These are phyloP conservation scores for Cheilinus undulatus DNA, from an alignment of 2,113 vertebrate genomes.

Conservation along the genomic window DNA sequence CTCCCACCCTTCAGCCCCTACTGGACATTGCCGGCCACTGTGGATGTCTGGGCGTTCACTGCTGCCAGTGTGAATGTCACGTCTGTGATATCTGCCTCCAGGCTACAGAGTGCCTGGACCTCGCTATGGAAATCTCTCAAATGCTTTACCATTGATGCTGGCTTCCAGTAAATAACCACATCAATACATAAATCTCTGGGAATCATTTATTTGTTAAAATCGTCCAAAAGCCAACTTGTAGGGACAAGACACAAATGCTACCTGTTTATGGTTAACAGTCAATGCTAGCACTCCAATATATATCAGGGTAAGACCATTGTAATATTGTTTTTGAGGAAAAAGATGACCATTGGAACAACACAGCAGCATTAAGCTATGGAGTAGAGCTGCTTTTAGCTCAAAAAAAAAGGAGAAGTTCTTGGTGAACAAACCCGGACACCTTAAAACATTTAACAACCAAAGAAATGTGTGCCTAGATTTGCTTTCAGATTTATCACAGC, in stretches of 20 bases:
- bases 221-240: slow-evolving; percentile 42
- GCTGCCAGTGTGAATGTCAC: slow-evolving; percentile 65
- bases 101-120: slow-evolving; percentile 81
- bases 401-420: slow-evolving; percentile 6
- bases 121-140: slow-evolving; percentile 84
- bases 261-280: slow-evolving; percentile 61
- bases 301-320: slow-evolving; percentile 17
- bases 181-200: slow-evolving; percentile 1
- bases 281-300: slow-evolving; percentile 41
- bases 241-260: slow-evolving; percentile 46
- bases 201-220: slow-evolving; percentile 73
- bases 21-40: slow-evolving; percentile 56
- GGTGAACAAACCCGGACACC: not conserved
- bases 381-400: slow-evolving; percentile 27
- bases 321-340: slow-evolving; percentile 30
- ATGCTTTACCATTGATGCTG: slow-evolving; percentile 79
- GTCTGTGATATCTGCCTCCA: slow-evolving; percentile 76
- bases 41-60: slow-evolving; percentile 32
- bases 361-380: slow-evolving; percentile 12
- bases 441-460: not conserved
- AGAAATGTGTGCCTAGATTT: not conserved
- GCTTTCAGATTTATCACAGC: not conserved
- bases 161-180: slow-evolving; percentile 11
- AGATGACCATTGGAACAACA: not conserved
- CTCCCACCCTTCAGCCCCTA: slow-evolving; percentile 62